Base-by-base conservation (phyloP, 2,888 invertebrate species). In the Brachycybe producta region DNA sequence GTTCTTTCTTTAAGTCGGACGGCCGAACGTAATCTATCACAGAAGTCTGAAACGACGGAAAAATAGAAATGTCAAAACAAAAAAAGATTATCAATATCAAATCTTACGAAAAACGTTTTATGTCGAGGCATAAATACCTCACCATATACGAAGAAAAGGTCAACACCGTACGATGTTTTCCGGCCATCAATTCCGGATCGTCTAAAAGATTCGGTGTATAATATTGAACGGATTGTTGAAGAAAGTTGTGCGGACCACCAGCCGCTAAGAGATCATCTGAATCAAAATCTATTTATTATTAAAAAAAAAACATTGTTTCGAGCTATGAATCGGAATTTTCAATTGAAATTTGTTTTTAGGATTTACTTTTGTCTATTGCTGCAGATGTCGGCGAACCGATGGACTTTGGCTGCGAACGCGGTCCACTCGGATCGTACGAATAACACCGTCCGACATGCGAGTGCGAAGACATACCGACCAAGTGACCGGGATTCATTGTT, bases 11-110 rank as follows among this genome's bases (percentile, higher is more conserved):
- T 58, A 95, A 72, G 67, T 94, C 92, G 32, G 88, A 86, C 15
- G 95, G 92, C 57, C 88, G 81, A 4, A 92, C 92, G 65, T 95
- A 94, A 69, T 94, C 92, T 60, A 95, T 94, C 41, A 95, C 87
- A 1, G 94, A 94, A 1, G 91, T 90, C 78, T 78, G 66, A 52
- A 63, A 64, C 7, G 19, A 17, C 8, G 17, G 19, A 17, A 56
- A 54, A 49, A 44, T 27, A 43, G 19, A 39, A 34, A 47, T 11
- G 8, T 26, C 21, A 21, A 34, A 3, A 39, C 36, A 23, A 42
- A 21, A 32, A 28, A 13, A 34, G 7, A 5, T 8, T n/a, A 3
- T 3, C 40, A 40, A 3, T 2, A 15, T 41, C n/a, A 15, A 45
- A 45, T 23, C 43, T 38, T 24, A 36, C 39, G 11, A 50, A 38